phyloP scores from a whole-genome alignment of 2,888 invertebrate species.

The Orchesella flavescens region DNA sequence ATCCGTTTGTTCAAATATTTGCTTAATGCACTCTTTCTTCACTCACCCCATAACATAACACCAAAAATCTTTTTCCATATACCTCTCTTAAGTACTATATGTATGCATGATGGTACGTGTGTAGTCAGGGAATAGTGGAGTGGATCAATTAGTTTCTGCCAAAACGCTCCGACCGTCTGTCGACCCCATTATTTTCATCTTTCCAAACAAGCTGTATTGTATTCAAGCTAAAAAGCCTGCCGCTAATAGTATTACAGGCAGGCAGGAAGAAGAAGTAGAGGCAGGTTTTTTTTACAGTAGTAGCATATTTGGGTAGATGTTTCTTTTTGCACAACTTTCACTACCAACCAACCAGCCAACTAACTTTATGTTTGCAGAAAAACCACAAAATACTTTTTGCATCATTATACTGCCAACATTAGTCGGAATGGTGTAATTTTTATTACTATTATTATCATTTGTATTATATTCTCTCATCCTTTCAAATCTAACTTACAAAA shows the following conservation, averaged over 20 bases:
- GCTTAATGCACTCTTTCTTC: conserved; percentile 59
- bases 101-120: not conserved
- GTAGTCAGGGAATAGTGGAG: conserved; percentile 34
- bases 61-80: no score
- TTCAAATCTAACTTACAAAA: conserved; percentile 48
- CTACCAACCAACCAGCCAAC: no score
- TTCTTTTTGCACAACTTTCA: no score
- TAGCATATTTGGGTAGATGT: no score
- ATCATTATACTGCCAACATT: conserved; percentile 22
- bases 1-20: conserved; percentile 58
- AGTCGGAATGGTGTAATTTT: not conserved
- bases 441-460: conserved; percentile 51
- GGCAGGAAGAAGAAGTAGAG: not conserved
- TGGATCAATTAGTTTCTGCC: conserved; percentile 64
- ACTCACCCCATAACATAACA: conserved; percentile 30
- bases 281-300: no score
- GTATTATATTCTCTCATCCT: conserved; percentile 40
- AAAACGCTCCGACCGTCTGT: conserved; percentile 58
- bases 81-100: no score
- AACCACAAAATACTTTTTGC: conserved; percentile 48
- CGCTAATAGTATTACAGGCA: not conserved
- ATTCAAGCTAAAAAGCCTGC: conserved; percentile 14
- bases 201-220: conserved; percentile 49
- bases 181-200: conserved; percentile 61
- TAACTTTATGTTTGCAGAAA: conserved; percentile 48